phyloP scores from a whole-genome alignment of 2,797 vertebrate species.

The Chromobotia macracanthus region DNA sequence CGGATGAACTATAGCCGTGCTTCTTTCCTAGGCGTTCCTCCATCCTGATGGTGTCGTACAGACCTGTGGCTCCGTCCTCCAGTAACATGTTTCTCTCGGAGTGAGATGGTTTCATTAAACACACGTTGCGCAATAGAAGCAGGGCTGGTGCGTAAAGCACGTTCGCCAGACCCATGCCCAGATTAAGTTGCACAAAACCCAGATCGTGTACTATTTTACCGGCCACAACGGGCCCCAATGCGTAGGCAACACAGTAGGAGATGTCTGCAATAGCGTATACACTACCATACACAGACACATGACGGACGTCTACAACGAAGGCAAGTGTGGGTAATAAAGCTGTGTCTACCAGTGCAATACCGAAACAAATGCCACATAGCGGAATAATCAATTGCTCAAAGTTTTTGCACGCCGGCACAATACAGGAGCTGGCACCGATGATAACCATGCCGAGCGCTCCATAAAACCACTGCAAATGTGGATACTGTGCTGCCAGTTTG shows the following conservation, averaged over 20 bases:
- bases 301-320: conserved; percentile 93
- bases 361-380: conserved; percentile 97
- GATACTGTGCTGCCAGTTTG: conserved; percentile 87
- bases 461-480: conserved; percentile 96
- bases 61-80: conserved; percentile 90
- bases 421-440: conserved; percentile 93
- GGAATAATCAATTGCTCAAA: conserved; percentile 90
- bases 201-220: conserved; percentile 94
- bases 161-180: conserved; percentile 96
- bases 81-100: conserved; percentile 93
- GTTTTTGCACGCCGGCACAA: conserved; percentile 91
- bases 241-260: conserved; percentile 95
- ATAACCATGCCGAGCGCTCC: conserved; percentile 94
- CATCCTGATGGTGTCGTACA: conserved; percentile 93
- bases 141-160: conserved; percentile 93
- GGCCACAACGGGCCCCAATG: conserved; percentile 90
- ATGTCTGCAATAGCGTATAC: conserved; percentile 98
- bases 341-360: conserved; percentile 96
- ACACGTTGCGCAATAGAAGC: conserved; percentile 88
- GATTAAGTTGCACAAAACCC: conserved; percentile 92
- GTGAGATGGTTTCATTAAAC: conserved; percentile 89
- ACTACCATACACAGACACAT: conserved; percentile 95
- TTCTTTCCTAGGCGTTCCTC: conserved; percentile 82
- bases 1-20: conserved; percentile 74
- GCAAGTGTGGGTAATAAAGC: conserved; percentile 93